Conservation (phyloP, 2,888 invertebrate species). For the Ormyrus thymus region DNA sequence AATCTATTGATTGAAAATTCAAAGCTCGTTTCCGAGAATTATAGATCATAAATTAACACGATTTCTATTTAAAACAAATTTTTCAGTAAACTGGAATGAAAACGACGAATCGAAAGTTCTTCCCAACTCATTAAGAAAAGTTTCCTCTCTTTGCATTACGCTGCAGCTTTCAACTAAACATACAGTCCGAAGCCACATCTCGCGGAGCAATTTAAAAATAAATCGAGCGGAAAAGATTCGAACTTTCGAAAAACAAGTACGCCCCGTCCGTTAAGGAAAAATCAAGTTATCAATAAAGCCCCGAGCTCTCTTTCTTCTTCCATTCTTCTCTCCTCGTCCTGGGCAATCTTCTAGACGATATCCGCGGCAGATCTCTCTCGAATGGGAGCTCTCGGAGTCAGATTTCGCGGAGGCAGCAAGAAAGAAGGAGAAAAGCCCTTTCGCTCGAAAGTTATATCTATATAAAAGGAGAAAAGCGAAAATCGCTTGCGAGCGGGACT, state of each 20-base stretch:
- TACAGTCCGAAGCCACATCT: not conserved
- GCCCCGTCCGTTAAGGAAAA: constrained; percentile 11
- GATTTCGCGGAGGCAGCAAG: constrained; percentile 49
- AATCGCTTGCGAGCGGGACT: not conserved
- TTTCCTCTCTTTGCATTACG: not conserved
- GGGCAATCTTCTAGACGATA: constrained; percentile 4
- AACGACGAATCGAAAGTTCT: too few relatives aligned
- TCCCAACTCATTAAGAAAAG: not conserved
- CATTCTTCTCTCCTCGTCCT: not conserved
- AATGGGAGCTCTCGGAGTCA: constrained; percentile 14
- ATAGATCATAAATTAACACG: too few relatives aligned
- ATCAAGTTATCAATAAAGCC: constrained; percentile 50
- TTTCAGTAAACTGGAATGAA: too few relatives aligned
- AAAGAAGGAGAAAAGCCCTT: constrained; percentile 35
- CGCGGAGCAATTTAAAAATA: not conserved
- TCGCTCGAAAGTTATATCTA: not conserved
- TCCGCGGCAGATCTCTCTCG: constrained; percentile 28
- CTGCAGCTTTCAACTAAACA: not conserved
- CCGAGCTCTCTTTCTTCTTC: not conserved
- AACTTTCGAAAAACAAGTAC: constrained; percentile 7
- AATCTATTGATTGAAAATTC: too few relatives aligned
- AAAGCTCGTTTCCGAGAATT: too few relatives aligned
- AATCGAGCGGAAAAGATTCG: constrained; percentile 3
- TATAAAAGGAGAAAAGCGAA: not conserved
- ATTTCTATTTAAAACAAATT: too few relatives aligned